Conservation (phyloP, 2,797 vertebrate genomes). For the Australoheros facetus region DNA sequence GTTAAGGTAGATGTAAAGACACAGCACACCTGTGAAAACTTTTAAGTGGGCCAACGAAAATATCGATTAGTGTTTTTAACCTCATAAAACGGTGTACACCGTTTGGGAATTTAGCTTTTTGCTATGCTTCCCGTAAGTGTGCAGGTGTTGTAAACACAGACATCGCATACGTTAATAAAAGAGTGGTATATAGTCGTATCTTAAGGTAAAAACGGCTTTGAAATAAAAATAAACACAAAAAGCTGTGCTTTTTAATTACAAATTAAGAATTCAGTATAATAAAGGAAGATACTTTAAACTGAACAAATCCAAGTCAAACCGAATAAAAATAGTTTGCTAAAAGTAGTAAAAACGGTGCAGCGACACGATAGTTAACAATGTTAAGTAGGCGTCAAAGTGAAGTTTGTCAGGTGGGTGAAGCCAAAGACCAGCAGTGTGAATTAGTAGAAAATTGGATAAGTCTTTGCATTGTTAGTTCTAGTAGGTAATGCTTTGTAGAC, state of each 20-base stretch:
- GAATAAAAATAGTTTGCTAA: background rate
- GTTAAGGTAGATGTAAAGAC: background rate
- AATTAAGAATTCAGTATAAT: too few species aligned
- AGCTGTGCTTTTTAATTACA: background rate
- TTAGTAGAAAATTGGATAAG: background rate
- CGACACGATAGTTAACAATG: background rate
- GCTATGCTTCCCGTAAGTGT: too few species aligned
- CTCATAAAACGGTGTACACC: background rate
- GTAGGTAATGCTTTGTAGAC: background rate
- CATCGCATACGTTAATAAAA: too few species aligned
- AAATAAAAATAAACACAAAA: background rate
- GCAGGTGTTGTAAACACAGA: too few species aligned
- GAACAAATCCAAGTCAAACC: background rate
- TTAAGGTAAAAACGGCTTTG: background rate
- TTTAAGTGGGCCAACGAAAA: background rate
- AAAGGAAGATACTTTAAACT: background rate
- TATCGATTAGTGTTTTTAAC: background rate
- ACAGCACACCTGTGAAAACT: background rate
- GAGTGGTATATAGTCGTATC: background rate
- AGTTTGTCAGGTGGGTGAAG: background rate
- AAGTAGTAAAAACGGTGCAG: background rate
- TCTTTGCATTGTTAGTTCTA: background rate
- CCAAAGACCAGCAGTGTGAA: too few species aligned
- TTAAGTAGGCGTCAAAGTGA: rapidly evolving
- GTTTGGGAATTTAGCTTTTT: too few species aligned